Evolutionary conservation across 2,888 invertebrate species (phyloP).

Genomic region (Galerucella nymphaeae): DNA sequence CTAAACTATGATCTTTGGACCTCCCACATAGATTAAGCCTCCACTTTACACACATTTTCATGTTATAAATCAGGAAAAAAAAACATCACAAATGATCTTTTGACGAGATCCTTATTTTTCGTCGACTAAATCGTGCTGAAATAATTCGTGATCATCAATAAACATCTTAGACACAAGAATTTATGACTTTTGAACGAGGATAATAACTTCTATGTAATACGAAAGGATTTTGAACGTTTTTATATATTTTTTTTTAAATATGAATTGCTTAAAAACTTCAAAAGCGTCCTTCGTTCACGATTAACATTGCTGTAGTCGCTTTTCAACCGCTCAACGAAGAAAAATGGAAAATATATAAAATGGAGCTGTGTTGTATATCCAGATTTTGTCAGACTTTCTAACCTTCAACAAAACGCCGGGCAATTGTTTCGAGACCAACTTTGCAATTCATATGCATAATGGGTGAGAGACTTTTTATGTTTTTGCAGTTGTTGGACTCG

Average conservation of each 20-base stretch:
- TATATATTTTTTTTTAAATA: too few relatives aligned
- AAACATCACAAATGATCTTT: constrained; percentile 14
- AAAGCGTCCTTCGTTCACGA: too few relatives aligned
- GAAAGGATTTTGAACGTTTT: too few relatives aligned
- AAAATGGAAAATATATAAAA: constrained; percentile 24
- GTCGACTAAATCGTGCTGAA: constrained; percentile 42
- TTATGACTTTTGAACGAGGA: constrained; percentile 28
- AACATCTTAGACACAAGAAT: constrained; percentile 40
- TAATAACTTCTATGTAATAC: too few relatives aligned
- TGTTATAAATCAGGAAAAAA: constrained; percentile 26
- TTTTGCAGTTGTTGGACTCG: constrained; percentile 26
- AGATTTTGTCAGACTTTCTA: constrained; percentile 45
- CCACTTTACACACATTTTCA: constrained; percentile 14
- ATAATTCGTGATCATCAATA: constrained; percentile 46
- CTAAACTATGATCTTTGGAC: neutral
- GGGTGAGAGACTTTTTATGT: constrained; percentile 21
- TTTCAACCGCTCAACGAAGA: constrained; percentile 7
- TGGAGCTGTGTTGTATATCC: constrained; percentile 41
- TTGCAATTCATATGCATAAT: constrained; percentile 39
- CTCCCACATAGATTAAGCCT: neutral
- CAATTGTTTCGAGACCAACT: constrained; percentile 35
- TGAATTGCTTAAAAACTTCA: too few relatives aligned
- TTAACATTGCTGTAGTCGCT: too few relatives aligned
- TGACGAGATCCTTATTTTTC: constrained; percentile 40
- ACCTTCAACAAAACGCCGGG: constrained; percentile 32